These are phyloP conservation scores for Choloepus didactylus DNA, from an alignment of 2,797 vertebrate species.

Conservation along the genomic window DNA sequence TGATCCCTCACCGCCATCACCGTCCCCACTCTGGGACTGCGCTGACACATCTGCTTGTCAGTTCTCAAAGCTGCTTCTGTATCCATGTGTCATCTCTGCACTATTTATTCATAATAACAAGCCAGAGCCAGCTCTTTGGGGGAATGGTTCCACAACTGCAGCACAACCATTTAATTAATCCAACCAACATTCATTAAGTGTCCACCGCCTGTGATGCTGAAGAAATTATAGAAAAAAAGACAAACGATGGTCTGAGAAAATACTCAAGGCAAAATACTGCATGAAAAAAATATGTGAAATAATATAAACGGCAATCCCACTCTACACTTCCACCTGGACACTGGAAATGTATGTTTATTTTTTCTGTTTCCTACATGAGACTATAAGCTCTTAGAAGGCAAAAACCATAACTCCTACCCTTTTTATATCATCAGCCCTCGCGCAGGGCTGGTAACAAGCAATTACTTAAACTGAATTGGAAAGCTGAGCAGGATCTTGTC, in stretches of 20 bases:
- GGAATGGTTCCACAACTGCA: neutral
- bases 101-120: neutral
- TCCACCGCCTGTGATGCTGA: neutral
- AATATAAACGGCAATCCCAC: neutral
- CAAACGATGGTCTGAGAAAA: neutral
- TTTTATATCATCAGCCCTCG: neutral
- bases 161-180: neutral
- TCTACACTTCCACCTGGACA: neutral
- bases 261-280: rapidly evolving
- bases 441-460: neutral
- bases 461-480: neutral
- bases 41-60: conserved; percentile 26
- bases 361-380: neutral
- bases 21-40: neutral
- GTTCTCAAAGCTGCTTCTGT: neutral
- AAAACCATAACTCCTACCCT: neutral
- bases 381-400: neutral
- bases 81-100: neutral
- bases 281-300: neutral
- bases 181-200: neutral
- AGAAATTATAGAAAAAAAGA: neutral
- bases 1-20: neutral
- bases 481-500: neutral
- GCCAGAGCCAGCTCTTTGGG: neutral
- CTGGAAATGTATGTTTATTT: neutral